These are phyloP conservation scores for Ceramica pisi DNA, from an alignment of 2,888 invertebrate species.

Conservation along the genomic window DNA sequence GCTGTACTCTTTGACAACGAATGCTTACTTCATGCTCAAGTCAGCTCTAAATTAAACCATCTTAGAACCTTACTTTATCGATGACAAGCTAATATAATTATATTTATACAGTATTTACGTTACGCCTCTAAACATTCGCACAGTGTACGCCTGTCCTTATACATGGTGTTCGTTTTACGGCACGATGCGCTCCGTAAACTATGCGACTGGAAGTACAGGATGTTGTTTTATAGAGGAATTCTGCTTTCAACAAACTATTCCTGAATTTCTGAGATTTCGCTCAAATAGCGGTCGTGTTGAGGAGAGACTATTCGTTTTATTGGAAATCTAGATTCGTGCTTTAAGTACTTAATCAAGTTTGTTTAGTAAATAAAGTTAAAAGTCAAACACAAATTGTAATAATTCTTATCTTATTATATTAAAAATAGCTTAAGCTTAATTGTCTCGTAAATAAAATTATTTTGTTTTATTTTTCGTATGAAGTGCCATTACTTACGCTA, in stretches of 20 bases:
- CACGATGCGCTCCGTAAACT: conserved; percentile 57
- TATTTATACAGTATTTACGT: background rate
- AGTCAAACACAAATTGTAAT: background rate
- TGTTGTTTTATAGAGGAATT: conserved; percentile 55
- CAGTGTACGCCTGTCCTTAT: conserved; percentile 30
- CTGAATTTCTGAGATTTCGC: conserved; percentile 41
- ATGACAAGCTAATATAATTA: too few species aligned
- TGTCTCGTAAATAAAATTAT: background rate
- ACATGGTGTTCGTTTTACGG: conserved; percentile 54
- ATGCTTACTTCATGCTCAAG: too few species aligned
- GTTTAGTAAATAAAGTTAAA: background rate
- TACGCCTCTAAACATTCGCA: conserved; percentile 4
- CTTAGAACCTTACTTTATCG: too few species aligned
- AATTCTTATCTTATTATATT: background rate
- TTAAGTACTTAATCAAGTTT: background rate
- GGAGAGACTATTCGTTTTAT: background rate
- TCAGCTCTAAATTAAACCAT: background rate
- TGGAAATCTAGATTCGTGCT: conserved; percentile 12
- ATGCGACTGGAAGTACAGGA: conserved; percentile 44
- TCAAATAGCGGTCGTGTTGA: conserved; percentile 30
- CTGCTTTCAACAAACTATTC: conserved; percentile 53
- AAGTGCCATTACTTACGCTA: too few species aligned
- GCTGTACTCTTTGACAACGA: too few species aligned
- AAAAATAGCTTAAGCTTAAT: background rate
- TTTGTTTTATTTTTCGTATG: too few species aligned